Percentiles rank a stretch among this genome's conserved stretches.
Evolutionary conservation across 2,888 invertebrate species (phyloP).

Genomic region (Agonopterix alstromeriana): DNA sequence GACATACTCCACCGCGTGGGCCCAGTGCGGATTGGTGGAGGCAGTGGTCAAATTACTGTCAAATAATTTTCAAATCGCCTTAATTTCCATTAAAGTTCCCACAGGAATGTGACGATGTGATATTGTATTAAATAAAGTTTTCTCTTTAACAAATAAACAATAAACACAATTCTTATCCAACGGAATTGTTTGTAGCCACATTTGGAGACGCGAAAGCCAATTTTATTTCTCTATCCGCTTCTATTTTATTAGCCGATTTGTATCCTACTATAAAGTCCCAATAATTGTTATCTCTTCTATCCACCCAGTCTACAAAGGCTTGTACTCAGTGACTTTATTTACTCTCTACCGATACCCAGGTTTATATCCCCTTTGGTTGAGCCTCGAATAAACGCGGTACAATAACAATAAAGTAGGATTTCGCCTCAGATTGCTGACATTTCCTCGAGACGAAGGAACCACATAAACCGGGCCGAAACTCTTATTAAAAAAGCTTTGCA

Average conservation of each 20-base stretch:
- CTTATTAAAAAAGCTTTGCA: constrained; percentile 67
- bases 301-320: constrained; percentile 37
- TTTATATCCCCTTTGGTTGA: constrained; percentile 56
- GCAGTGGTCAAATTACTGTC: no score
- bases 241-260: constrained; percentile 33
- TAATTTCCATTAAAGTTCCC: no score
- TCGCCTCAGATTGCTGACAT: constrained; percentile 66
- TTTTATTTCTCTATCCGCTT: constrained; percentile 16
- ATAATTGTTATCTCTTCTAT: constrained; percentile 61
- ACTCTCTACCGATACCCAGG: constrained; percentile 58
- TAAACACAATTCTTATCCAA: neutral
- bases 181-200: neutral
- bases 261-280: constrained; percentile 43
- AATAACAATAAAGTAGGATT: constrained; percentile 71
- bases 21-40: no score
- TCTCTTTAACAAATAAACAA: neutral
- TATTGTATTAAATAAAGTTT: no score
- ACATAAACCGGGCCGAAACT: constrained; percentile 47
- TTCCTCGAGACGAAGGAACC: constrained; percentile 55
- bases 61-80: no score
- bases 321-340: constrained; percentile 48
- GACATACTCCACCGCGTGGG: no score
- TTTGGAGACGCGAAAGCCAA: constrained; percentile 10
- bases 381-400: constrained; percentile 62
- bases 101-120: neutral